phyloP scores from a whole-genome alignment of 2,888 invertebrate genomes.

The Darwinula stevensoni region DNA sequence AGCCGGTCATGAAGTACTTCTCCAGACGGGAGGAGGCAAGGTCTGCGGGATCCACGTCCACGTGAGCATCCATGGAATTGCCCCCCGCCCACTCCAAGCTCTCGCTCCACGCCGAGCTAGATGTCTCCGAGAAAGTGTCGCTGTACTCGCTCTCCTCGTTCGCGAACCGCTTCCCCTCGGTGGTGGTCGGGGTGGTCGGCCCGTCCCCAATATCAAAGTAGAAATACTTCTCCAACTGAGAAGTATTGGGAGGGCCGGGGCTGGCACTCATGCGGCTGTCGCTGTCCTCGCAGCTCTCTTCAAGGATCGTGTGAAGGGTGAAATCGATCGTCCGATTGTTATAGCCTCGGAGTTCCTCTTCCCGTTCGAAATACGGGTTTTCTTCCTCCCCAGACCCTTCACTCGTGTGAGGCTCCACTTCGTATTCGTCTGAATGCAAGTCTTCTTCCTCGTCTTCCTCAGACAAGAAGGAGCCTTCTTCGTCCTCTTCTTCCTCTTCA shows the following conservation, averaged over 20 bases:
- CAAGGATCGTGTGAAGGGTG: slow-evolving; percentile 68
- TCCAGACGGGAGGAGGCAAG: slow-evolving; percentile 55
- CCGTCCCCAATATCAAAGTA: slow-evolving; percentile 57
- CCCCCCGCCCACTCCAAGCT: slow-evolving; percentile 27
- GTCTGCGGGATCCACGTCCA: slow-evolving; percentile 30
- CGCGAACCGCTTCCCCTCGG: slow-evolving; percentile 4
- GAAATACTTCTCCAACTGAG: slow-evolving; percentile 67
- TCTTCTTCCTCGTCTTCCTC: not conserved
- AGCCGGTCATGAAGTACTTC: slow-evolving; percentile 39
- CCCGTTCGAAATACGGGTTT: slow-evolving; percentile 37
- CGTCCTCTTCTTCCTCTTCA: slow-evolving; percentile 3
- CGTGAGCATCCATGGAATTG: slow-evolving; percentile 21
- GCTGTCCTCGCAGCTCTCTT: slow-evolving; percentile 81
- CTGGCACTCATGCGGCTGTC: slow-evolving; percentile 9
- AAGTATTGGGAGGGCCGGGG: slow-evolving; percentile 20
- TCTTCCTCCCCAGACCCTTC: no score
- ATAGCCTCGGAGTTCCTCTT: slow-evolving; percentile 52
- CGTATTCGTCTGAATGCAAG: no score
- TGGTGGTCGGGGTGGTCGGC: not conserved
- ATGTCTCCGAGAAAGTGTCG: slow-evolving; percentile 24
- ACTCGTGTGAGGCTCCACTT: no score
- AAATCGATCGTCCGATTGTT: slow-evolving; percentile 31
- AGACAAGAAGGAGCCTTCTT: not conserved
- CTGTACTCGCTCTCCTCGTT: slow-evolving; percentile 15
- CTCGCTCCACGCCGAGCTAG: slow-evolving; percentile 58